Evolutionary conservation across 2,113 vertebrate genomes (phyloP), one percentile per base, ranked within the genome.

Genomic region (Corythornis madagascariensis): DNA sequence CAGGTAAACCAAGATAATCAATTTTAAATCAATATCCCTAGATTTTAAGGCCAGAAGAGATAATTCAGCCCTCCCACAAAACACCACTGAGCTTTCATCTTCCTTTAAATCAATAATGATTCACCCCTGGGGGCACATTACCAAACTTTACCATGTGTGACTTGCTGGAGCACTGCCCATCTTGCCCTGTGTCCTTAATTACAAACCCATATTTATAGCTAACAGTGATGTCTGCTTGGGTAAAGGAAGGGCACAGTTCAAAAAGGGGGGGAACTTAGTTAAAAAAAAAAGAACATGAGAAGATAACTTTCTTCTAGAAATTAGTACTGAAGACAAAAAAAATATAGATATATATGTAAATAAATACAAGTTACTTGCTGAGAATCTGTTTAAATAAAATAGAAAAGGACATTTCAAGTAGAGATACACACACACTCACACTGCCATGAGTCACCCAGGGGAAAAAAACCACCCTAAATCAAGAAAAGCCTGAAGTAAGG

Each of bases 51-150:
- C 38, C 38, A 87, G 63, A 79, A 89, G 42, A 85, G 74, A 76
- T 85, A 33, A 80, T 89, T 90, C 40, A 89, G 67, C 48, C 47
- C 35, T 89, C 69, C 60, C 79, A 74, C 43, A 72, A 88, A 92
- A 86, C n/a, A 94, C 21, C 40, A 67, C 33, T 63, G 83, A 94
- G 53, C 86, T 94, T 90, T 93, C 53, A 64, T 86, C 86, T 81
- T 92, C 77, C 69, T 83, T 90, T 86, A 70, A 88, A 84, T 72
- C 80, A 81, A 78, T 88, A 83, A 86, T 7, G 42, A 91, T 64
- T 83, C 83, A 78, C 20, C 74, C 47, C 57, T 38, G 40, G 47
- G 64, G 52, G 45, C 38, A 88, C 47, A 83, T 92, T 76, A 92
- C 67, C 56, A 60, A 84, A 79, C 15, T 91, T 76, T 42, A 85